Conservation (phyloP, 2,113 vertebrate species). For the Tragelaphus buxtoni region DNA sequence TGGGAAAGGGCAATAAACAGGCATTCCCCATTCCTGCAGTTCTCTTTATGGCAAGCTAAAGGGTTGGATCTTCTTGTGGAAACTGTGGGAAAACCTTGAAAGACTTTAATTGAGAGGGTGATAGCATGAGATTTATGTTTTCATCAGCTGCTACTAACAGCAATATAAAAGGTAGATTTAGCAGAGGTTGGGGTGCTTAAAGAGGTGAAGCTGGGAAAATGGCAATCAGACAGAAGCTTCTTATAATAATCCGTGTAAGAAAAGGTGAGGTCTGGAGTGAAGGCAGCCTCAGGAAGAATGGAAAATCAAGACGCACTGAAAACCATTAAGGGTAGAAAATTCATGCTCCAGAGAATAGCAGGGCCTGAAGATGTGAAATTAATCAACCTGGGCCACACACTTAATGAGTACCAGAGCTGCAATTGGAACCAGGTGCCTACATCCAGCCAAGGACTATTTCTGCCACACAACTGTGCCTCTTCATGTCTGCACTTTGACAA, state of each 20-base stretch:
- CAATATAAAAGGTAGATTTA: not conserved
- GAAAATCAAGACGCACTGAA: not conserved
- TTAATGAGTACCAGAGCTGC: constrained; percentile 1
- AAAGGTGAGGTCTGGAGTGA: not conserved
- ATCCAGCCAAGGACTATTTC: not conserved
- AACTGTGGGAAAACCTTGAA: not conserved
- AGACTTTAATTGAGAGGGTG: not conserved
- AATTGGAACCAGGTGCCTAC: not conserved
- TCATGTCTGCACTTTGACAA: constrained; percentile 22
- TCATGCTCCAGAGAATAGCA: not conserved
- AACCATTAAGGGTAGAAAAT: not conserved
- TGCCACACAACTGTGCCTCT: not conserved
- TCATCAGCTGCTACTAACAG: not conserved
- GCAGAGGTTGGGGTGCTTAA: not conserved
- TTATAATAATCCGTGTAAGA: not conserved
- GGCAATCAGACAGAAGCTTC: not conserved
- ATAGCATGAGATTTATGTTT: not conserved
- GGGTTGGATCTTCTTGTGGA: not conserved
- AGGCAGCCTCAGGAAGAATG: not conserved
- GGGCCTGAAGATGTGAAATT: not conserved
- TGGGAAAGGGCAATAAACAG: not conserved
- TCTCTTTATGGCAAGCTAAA: not conserved
- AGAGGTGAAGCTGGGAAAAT: not conserved
- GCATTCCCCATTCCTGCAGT: not conserved
- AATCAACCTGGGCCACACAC: not conserved